These are phyloP conservation scores for Synanthedon formicaeformis DNA, from an alignment of 2,888 invertebrate genomes.

Conservation along the genomic window DNA sequence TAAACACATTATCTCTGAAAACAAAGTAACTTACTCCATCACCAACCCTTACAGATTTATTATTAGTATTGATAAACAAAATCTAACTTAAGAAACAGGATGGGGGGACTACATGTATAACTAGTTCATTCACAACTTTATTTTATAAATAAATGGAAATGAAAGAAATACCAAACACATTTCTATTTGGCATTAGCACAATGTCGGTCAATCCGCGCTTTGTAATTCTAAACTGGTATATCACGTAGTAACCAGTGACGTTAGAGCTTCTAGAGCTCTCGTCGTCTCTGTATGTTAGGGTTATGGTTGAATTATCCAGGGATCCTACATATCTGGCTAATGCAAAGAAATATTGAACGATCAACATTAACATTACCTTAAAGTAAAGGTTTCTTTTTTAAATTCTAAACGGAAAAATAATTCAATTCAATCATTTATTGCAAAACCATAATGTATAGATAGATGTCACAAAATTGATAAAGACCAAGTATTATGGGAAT, in stretches of 20 bases:
- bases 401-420: no score
- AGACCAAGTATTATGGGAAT: no score
- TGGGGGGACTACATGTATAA: neutral
- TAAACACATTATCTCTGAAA: no score
- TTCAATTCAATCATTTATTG: no score
- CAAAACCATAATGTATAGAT: no score
- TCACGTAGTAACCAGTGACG: neutral
- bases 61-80: no score
- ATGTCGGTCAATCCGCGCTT: constrained; percentile 6
- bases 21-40: no score
- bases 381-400: no score
- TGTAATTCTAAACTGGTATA: constrained; percentile 5
- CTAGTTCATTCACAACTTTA: neutral
- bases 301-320: neutral
- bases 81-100: no score
- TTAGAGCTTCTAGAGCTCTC: neutral
- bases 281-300: neutral
- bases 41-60: no score
- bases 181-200: neutral
- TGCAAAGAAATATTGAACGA: neutral
- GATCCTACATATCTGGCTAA: neutral
- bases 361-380: no score
- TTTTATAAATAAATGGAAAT: neutral
- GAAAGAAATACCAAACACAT: neutral
- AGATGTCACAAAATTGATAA: no score